A percentile compares a stretch with the other conserved stretches of the same genome.
phyloP scores from a whole-genome alignment of 1,140 invertebrate species.

The Palaemon carinicauda region DNA sequence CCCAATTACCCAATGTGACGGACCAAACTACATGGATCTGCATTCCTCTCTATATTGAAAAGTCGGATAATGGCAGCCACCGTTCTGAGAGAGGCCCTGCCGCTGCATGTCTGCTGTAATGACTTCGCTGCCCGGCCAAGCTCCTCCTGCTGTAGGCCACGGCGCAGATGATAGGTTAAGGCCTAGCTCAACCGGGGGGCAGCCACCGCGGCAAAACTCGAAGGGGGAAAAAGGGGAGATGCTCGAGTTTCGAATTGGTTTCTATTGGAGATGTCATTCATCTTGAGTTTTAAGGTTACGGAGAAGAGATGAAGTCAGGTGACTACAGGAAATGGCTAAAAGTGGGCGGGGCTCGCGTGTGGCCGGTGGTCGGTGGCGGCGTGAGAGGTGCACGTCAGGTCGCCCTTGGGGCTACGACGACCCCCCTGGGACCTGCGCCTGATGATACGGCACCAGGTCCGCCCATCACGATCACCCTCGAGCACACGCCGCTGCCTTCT shows the following conservation, averaged over 20 bases:
- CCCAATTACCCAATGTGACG: slow-evolving; percentile 9
- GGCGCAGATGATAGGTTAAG: background rate
- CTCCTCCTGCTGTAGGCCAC: slow-evolving; percentile 4
- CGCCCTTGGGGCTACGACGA: background rate
- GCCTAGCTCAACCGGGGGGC: background rate
- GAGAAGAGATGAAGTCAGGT: background rate
- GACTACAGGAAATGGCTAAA: slow-evolving; percentile 16
- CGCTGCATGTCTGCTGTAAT: slow-evolving; percentile 15
- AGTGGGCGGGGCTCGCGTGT: slow-evolving; percentile 17
- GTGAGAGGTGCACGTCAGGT: slow-evolving; percentile 23
- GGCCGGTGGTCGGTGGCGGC: slow-evolving; percentile 23
- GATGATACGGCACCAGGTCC: slow-evolving; percentile 33
- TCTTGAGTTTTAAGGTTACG: background rate
- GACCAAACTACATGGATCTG: slow-evolving; percentile 13
- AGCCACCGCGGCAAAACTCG: background rate
- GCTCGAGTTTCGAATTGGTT: background rate
- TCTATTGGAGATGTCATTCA: background rate
- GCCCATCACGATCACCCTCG: slow-evolving; percentile 23
- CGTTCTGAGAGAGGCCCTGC: background rate
- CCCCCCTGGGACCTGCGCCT: slow-evolving; percentile 17
- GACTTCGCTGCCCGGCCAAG: background rate
- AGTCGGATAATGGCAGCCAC: slow-evolving; percentile 29
- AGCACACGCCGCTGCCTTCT: background rate
- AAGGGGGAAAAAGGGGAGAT: background rate
- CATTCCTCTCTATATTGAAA: slow-evolving; percentile 43